Conservation (phyloP, 2,113 vertebrate genomes). For the Osmerus mordax region DNA sequence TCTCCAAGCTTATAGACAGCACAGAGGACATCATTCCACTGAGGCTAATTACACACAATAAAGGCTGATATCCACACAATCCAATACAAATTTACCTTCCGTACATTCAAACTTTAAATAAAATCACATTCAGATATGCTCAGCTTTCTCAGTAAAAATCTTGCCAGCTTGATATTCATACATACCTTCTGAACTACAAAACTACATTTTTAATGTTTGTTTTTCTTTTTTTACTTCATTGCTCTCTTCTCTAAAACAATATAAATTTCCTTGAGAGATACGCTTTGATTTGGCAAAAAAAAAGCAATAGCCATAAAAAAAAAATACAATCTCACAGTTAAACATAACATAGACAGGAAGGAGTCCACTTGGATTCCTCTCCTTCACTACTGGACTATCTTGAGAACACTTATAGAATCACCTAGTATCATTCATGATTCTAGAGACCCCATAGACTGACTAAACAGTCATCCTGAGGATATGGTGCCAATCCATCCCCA, state of each 20-base stretch:
- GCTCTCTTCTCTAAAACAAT: conserved; percentile 50
- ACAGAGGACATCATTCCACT: conserved; percentile 55
- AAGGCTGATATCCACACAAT: conserved; percentile 28
- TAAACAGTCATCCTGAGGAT: conserved; percentile 19
- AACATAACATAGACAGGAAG: conserved; percentile 21
- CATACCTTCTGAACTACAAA: conserved; percentile 50
- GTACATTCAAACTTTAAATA: conserved; percentile 73
- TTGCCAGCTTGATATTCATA: conserved; percentile 67
- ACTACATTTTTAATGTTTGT: not conserved
- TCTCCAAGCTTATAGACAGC: conserved; percentile 50
- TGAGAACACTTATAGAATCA: conserved; percentile 8
- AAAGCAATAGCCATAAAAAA: conserved; percentile 36
- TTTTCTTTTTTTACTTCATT: conserved; percentile 29
- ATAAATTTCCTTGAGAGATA: conserved; percentile 42
- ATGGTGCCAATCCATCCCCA: conserved; percentile 6
- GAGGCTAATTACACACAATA: conserved; percentile 40
- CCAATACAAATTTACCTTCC: conserved; percentile 52
- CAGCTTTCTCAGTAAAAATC: conserved; percentile 65
- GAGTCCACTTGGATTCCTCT: conserved; percentile 28
- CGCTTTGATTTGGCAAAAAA: conserved; percentile 25
- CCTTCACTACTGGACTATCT: conserved; percentile 20
- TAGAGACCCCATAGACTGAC: conserved; percentile 22
- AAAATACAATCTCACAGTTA: conserved; percentile 29
- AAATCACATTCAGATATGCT: conserved; percentile 64
- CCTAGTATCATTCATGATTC: not conserved